Evolutionary conservation across 2,797 vertebrate genomes (phyloP).

Genomic region (Mormyrus hasselquistii): DNA sequence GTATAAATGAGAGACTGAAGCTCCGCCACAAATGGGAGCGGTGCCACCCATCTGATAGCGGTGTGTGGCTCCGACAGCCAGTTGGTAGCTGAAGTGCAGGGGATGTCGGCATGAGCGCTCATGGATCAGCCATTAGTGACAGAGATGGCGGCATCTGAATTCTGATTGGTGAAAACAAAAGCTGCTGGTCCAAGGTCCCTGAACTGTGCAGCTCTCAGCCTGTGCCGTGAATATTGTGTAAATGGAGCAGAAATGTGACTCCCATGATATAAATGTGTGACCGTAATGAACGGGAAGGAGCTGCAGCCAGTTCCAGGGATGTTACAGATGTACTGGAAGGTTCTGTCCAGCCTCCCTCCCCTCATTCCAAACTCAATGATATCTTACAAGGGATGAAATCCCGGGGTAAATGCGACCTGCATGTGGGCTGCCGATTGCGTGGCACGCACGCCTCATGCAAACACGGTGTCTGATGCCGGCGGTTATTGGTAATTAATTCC

Average conservation of each 20-base stretch:
- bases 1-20: no score
- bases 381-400: constrained; percentile 76
- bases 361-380: constrained; percentile 72
- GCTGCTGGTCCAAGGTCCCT: background rate
- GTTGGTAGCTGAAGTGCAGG: background rate
- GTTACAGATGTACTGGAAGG: background rate
- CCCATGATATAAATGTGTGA: background rate
- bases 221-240: background rate
- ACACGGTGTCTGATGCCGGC: constrained; percentile 56
- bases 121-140: background rate
- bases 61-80: background rate
- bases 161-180: background rate
- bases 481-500: constrained; percentile 58
- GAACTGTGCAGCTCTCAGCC: background rate
- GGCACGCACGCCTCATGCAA: constrained; percentile 62
- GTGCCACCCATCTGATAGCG: background rate
- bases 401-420: constrained; percentile 73
- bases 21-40: background rate
- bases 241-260: background rate
- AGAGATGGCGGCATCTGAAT: background rate
- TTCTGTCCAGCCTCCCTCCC: constrained; percentile 40
- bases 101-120: no score
- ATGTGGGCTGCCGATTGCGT: constrained; percentile 68
- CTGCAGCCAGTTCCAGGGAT: background rate
- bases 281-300: background rate